These are phyloP conservation scores for Drosophila arawakana DNA, from an alignment of 1,140 invertebrate species.

Conservation along the genomic window DNA sequence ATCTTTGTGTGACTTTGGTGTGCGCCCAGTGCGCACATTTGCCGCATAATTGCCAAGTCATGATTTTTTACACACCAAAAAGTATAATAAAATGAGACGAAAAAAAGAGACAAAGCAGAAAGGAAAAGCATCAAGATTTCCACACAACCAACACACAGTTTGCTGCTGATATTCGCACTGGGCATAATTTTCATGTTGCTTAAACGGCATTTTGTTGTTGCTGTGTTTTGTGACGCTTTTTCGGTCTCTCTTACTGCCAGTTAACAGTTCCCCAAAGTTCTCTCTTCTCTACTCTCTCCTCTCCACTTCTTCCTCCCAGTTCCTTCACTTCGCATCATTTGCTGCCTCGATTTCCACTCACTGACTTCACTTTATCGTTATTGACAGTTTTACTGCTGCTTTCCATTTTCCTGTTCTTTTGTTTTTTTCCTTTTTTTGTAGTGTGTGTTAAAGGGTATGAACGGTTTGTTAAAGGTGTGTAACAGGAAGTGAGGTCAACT, in stretches of 20 bases:
- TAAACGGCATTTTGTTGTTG: constrained; percentile 78
- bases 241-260: constrained; percentile 17
- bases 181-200: constrained; percentile 82
- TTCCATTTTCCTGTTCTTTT: constrained; percentile 28
- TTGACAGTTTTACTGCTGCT: constrained; percentile 74
- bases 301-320: not conserved
- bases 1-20: constrained; percentile 53
- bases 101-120: constrained; percentile 11
- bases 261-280: constrained; percentile 14
- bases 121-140: constrained; percentile 27
- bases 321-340: not conserved
- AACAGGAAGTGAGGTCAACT: no score
- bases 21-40: constrained; percentile 77
- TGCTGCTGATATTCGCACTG: constrained; percentile 78
- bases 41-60: constrained; percentile 83
- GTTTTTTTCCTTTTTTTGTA: not conserved
- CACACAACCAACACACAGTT: constrained; percentile 41
- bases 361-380: constrained; percentile 73
- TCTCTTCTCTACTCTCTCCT: not conserved
- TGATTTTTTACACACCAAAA: constrained; percentile 77
- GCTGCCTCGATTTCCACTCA: constrained; percentile 27
- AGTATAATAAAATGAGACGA: constrained; percentile 21
- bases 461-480: no score
- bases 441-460: no score
- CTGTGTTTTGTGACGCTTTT: constrained; percentile 27